Conservation (phyloP, 2,888 invertebrate species). For the Ormyrus thymus region DNA sequence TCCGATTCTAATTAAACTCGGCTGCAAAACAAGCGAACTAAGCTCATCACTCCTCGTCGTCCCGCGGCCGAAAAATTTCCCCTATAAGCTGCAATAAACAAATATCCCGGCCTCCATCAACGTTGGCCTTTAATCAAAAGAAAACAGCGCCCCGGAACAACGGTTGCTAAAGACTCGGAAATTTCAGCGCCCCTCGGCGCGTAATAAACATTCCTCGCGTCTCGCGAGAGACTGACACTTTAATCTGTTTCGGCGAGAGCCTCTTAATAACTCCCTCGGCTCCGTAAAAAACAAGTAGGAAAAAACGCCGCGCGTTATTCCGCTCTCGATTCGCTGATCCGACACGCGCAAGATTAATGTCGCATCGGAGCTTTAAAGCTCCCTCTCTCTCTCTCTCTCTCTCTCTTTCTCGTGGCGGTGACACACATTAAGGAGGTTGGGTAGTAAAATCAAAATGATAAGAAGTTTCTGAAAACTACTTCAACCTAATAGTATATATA, state of each 20-base stretch:
- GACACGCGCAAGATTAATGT: constrained; percentile 43
- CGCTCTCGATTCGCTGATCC: neutral
- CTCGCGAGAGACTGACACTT: neutral
- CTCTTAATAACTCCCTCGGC: neutral
- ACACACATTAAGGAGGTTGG: constrained; percentile 48
- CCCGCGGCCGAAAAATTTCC: neutral
- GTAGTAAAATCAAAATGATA: no score
- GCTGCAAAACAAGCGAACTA: no score
- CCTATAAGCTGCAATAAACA: neutral
- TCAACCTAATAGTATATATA: no score
- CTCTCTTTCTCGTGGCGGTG: constrained; percentile 17
- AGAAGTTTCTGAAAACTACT: no score
- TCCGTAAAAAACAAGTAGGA: neutral
- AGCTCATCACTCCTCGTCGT: no score
- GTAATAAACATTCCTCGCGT: constrained; percentile 16
- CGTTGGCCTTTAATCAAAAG: neutral
- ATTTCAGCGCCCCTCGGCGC: no score
- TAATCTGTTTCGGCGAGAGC: constrained; percentile 10
- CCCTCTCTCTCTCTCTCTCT: constrained; percentile 18
- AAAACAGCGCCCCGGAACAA: no score
- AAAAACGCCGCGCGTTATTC: neutral
- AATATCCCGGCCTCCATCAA: neutral
- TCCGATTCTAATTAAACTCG: no score
- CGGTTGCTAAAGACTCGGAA: no score
- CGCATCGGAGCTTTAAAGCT: constrained; percentile 27